phyloP scores from a whole-genome alignment of 1,140 invertebrate genomes.

The Rhyzopertha dominica region DNA sequence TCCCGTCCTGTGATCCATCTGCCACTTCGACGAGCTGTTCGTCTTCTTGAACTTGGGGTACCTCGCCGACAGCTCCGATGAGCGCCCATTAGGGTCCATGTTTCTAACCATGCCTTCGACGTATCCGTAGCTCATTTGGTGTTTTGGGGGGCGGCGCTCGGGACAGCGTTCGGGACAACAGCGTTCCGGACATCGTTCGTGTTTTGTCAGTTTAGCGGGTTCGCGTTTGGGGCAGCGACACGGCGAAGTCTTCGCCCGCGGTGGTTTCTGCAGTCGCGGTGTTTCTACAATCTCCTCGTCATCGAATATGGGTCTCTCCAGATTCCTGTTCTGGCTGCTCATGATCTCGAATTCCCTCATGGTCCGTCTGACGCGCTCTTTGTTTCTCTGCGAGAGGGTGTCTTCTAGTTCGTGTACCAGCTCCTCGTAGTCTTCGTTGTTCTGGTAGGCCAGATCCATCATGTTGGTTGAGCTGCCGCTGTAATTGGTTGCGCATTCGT shows the following conservation, averaged over 20 bases:
- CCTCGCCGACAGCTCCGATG: constrained; percentile 1
- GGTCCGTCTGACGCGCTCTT: constrained; percentile 33
- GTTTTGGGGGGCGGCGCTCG: constrained; percentile 12
- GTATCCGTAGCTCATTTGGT: constrained; percentile 16
- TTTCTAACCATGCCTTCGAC: constrained; percentile 5
- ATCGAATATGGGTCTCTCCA: constrained; percentile 38
- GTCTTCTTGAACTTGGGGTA: constrained; percentile 11
- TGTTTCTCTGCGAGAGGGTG: constrained; percentile 30
- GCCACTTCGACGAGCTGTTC: constrained; percentile 25
- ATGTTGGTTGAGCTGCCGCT: constrained; percentile 11
- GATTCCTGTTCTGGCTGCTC: constrained; percentile 37
- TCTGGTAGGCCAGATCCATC: constrained; percentile 37
- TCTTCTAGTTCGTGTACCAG: constrained; percentile 38
- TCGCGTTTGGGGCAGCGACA: constrained; percentile 18
- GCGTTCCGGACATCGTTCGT: constrained; percentile 18
- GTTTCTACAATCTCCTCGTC: constrained; percentile 27
- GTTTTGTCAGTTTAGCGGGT: constrained; percentile 22
- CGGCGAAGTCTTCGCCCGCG: background rate
- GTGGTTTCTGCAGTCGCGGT: background rate
- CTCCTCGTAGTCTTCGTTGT: constrained; percentile 38
- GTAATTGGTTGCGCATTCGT: constrained; percentile 8
- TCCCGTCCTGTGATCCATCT: constrained; percentile 32
- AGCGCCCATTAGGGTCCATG: background rate
- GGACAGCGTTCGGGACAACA: constrained; percentile 15
- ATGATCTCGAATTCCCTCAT: constrained; percentile 39